Conservation (phyloP, 2,797 vertebrate species). For the Gallinago solitaria region DNA sequence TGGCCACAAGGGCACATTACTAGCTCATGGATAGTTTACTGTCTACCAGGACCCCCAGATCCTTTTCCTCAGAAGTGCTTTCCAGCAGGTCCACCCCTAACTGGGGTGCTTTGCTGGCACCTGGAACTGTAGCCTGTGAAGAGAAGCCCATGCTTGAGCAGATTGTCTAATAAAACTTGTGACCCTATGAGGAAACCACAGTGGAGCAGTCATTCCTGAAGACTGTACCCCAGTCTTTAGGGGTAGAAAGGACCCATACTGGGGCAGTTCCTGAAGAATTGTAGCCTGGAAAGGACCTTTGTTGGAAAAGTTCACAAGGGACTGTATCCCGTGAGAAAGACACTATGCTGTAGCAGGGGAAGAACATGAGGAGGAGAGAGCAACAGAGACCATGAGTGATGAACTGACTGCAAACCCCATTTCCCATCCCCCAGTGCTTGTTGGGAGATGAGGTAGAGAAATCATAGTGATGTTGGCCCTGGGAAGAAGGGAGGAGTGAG, state of each 20-base stretch:
- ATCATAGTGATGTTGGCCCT: neutral
- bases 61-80: no score
- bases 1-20: no score
- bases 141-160: neutral
- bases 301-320: neutral
- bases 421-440: accelerated
- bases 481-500: neutral
- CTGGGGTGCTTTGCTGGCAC: no score
- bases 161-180: neutral
- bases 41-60: no score
- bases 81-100: no score
- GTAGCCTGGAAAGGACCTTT: neutral
- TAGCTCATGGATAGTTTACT: no score
- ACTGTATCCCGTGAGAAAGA: neutral
- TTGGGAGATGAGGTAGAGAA: neutral
- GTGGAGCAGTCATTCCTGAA: neutral
- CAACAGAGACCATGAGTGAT: neutral
- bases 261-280: neutral
- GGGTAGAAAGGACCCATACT: neutral
- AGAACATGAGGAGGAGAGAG: neutral
- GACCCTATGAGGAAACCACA: accelerated
- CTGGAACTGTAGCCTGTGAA: neutral
- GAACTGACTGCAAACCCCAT: neutral
- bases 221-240: no score
- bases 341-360: neutral